A percentile compares a stretch with the other conserved stretches of the same genome.
Evolutionary conservation across 2,888 invertebrate species (phyloP).

Genomic region (Galerucella pusilla): DNA sequence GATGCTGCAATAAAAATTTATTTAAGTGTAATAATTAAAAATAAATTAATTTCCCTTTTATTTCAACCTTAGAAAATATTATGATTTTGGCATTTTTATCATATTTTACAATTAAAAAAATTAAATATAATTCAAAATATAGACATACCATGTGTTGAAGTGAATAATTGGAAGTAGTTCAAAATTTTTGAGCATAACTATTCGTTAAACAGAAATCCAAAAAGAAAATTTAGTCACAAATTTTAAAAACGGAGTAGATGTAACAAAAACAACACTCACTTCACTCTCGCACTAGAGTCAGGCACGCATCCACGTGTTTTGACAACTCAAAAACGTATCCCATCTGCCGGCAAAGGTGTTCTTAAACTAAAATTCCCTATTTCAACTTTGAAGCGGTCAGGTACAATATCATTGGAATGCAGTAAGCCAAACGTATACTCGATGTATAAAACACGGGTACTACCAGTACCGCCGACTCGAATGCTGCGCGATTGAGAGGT

Average conservation of each 20-base stretch:
- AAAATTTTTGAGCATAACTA: slow-evolving; percentile 48
- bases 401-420: slow-evolving; percentile 65
- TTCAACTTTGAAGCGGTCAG: slow-evolving; percentile 64
- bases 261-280: slow-evolving; percentile 52
- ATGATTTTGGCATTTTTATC: no score
- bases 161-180: slow-evolving; percentile 40
- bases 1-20: no score
- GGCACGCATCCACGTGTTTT: slow-evolving; percentile 58
- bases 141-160: slow-evolving; percentile 39
- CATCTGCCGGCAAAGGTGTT: slow-evolving; percentile 61
- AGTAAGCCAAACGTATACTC: slow-evolving; percentile 53
- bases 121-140: slow-evolving; percentile 3
- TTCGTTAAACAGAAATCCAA: slow-evolving; percentile 44
- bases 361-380: slow-evolving; percentile 62
- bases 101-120: background rate
- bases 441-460: slow-evolving; percentile 43
- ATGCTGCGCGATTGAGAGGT: slow-evolving; percentile 57
- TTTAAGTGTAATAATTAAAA: no score
- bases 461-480: slow-evolving; percentile 37
- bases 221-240: slow-evolving; percentile 41
- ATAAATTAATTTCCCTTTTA: no score
- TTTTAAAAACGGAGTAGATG: slow-evolving; percentile 36
- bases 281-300: slow-evolving; percentile 47
- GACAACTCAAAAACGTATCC: slow-evolving; percentile 51
- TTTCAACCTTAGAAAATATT: no score